phyloP scores from a whole-genome alignment of 2,113 vertebrate genomes.

The Hemiscyllium ocellatum region DNA sequence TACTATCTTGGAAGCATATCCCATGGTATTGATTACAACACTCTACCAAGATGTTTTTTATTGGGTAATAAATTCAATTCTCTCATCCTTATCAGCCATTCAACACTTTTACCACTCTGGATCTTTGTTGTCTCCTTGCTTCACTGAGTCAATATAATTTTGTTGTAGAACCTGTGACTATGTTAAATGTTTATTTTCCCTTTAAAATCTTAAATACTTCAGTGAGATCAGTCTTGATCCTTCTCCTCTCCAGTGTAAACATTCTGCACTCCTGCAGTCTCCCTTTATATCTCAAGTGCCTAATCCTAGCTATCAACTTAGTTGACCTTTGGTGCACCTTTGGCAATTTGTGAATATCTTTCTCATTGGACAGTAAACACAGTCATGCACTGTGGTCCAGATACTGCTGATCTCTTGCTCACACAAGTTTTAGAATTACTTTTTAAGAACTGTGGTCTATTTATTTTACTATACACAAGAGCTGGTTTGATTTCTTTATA shows the following conservation, averaged over 20 bases:
- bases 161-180: too few species aligned
- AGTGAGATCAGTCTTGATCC: neutral
- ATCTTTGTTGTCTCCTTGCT: neutral
- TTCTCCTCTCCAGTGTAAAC: neutral
- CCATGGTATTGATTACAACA: neutral
- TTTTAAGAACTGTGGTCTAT: neutral
- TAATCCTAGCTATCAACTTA: neutral
- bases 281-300: neutral
- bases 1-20: neutral
- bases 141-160: neutral
- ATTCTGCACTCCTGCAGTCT: neutral
- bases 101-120: neutral
- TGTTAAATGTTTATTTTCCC: neutral
- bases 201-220: neutral
- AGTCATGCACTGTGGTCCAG: neutral
- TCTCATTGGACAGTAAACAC: neutral
- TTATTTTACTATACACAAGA: neutral
- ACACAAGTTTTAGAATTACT: neutral
- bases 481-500: neutral
- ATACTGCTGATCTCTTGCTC: neutral
- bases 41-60: neutral
- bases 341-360: neutral
- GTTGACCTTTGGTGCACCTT: neutral
- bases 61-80: neutral
- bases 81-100: neutral